Percentiles rank a stretch among this genome's conserved stretches.
Evolutionary conservation across 2,113 vertebrate species (phyloP).

Genomic region (Symphodus melops): DNA sequence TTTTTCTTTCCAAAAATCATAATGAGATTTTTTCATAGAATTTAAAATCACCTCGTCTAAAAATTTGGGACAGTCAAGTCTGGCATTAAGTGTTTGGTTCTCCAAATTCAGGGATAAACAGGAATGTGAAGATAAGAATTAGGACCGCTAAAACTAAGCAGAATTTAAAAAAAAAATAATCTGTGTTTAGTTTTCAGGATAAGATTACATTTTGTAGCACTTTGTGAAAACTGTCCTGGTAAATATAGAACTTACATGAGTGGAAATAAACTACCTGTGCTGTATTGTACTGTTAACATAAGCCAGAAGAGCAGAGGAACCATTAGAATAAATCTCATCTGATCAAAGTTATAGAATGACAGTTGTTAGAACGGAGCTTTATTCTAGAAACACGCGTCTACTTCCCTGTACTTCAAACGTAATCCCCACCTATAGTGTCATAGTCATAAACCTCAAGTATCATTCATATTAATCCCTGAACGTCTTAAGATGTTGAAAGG

Average conservation of each 20-base stretch:
- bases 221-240: not conserved
- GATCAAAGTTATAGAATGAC: too few relatives aligned
- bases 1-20: not conserved
- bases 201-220: not conserved
- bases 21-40: constrained; percentile 4
- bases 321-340: not conserved
- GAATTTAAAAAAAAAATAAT: not conserved
- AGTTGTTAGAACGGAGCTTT: too few relatives aligned
- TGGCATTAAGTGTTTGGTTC: not conserved
- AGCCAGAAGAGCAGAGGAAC: not conserved
- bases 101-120: too few relatives aligned
- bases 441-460: too few relatives aligned
- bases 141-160: not conserved
- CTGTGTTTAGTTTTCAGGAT: not conserved
- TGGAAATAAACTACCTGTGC: not conserved
- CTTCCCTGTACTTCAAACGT: too few relatives aligned
- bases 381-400: too few relatives aligned
- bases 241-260: too few relatives aligned
- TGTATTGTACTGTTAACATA: not conserved
- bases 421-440: too few relatives aligned
- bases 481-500: too few relatives aligned
- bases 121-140: too few relatives aligned
- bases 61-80: not conserved
- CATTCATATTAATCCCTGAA: too few relatives aligned
- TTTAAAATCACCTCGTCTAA: not conserved